Conservation (phyloP, 2,113 vertebrate species). For the Oreamnos americanus region DNA sequence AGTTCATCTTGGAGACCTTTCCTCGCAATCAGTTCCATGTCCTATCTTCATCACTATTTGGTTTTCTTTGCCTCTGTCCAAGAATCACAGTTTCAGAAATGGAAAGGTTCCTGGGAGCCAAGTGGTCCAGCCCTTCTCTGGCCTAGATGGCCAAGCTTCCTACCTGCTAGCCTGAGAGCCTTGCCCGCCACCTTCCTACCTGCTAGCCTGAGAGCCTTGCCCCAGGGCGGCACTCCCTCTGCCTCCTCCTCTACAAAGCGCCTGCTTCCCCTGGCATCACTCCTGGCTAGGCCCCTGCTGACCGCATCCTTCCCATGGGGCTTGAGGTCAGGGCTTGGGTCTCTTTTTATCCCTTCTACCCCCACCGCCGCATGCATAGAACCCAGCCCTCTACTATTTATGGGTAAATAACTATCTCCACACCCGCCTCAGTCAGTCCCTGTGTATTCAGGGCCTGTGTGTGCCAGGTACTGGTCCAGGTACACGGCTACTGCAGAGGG, state of each 20-base stretch:
- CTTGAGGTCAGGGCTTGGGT: not conserved
- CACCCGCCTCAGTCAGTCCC: not conserved
- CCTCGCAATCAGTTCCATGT: not conserved
- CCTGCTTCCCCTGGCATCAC: not conserved
- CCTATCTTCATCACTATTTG: not conserved
- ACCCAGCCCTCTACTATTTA: not conserved
- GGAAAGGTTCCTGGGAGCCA: not conserved
- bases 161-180: not conserved
- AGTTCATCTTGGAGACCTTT: not conserved
- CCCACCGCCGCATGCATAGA: not conserved
- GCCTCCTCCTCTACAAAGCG: not conserved
- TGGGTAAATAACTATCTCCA: not conserved
- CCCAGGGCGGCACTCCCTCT: not conserved
- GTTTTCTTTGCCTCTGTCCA: not conserved
- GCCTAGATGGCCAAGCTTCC: not conserved
- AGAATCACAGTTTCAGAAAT: not conserved
- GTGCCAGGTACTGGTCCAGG: not conserved
- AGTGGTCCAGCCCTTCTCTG: not conserved
- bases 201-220: not conserved
- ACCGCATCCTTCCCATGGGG: not conserved
- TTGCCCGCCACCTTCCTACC: not conserved
- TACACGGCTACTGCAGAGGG: not conserved
- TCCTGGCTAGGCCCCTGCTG: not conserved
- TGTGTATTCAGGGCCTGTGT: not conserved
- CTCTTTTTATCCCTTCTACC: not conserved